A percentile compares a stretch with the other conserved stretches of the same genome.
phyloP scores from a whole-genome alignment of 2,888 invertebrate genomes.

The Lypha dubia region DNA sequence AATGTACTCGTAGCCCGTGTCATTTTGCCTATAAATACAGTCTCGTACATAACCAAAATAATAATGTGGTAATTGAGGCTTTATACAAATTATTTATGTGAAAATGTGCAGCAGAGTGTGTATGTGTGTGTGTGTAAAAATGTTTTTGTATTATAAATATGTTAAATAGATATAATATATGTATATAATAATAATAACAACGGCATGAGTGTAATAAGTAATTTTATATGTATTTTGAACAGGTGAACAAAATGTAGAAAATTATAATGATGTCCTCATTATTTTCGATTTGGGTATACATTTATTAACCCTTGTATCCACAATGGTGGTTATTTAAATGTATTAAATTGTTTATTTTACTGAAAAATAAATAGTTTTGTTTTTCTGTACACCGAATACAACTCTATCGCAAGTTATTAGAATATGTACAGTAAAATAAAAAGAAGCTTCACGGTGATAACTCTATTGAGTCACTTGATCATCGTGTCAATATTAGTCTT shows the following conservation, averaged over 20 bases:
- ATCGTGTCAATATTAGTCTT: too few species aligned
- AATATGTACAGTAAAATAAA: too few species aligned
- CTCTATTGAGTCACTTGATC: too few species aligned
- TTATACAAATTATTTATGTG: constrained; percentile 50
- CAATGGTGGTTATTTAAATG: too few species aligned
- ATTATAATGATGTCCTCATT: neutral
- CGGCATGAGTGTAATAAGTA: constrained; percentile 20
- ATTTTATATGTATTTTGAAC: neutral
- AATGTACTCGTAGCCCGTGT: constrained; percentile 42
- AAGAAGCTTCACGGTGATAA: too few species aligned
- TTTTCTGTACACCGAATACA: too few species aligned
- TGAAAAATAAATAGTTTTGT: too few species aligned
- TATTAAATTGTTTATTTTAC: too few species aligned
- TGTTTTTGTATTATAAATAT: constrained; percentile 43
- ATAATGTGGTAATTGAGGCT: constrained; percentile 69
- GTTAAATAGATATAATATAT: constrained; percentile 9
- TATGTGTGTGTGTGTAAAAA: neutral
- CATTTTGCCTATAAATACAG: constrained; percentile 59
- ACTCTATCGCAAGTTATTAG: too few species aligned
- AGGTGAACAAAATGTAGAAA: neutral
- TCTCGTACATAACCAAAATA: constrained; percentile 45
- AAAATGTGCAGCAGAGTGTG: neutral
- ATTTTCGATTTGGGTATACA: too few species aligned
- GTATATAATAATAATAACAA: too few species aligned
- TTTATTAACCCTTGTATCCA: neutral